phyloP scores from a whole-genome alignment of 1,140 invertebrate species.

The Heliconius eleuchia region DNA sequence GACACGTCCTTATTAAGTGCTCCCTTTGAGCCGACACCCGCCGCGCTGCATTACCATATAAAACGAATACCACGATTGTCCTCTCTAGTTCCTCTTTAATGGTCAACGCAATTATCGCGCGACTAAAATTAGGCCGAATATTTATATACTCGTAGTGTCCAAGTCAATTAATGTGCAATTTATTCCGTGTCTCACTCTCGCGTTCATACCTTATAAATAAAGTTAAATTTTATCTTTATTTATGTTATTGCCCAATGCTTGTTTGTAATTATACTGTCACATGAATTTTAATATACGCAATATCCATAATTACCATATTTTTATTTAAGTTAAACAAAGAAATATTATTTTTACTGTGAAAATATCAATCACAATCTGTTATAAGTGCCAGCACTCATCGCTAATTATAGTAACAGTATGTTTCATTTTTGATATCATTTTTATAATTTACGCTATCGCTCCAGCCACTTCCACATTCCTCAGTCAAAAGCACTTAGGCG shows the following conservation, averaged over 20 bases:
- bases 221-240: neutral
- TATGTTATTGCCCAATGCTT: neutral
- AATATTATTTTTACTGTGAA: neutral
- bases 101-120: constrained; percentile 23
- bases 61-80: constrained; percentile 37
- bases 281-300: neutral
- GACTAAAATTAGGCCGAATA: constrained; percentile 31
- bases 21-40: constrained; percentile 49
- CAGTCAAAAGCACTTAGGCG: constrained; percentile 39
- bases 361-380: neutral
- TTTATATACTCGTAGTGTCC: constrained; percentile 14
- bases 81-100: constrained; percentile 30
- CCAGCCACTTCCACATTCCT: constrained; percentile 40
- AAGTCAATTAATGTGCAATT: constrained; percentile 5
- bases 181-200: neutral
- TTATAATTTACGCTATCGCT: neutral
- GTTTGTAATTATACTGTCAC: neutral
- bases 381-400: neutral
- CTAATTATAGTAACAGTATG: constrained; percentile 2
- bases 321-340: no score
- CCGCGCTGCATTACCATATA: constrained; percentile 61
- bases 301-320: neutral
- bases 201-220: neutral
- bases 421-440: constrained; percentile 10
- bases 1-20: constrained; percentile 62